Conservation (phyloP, 2,113 vertebrate species). For the Ailurus styani region DNA sequence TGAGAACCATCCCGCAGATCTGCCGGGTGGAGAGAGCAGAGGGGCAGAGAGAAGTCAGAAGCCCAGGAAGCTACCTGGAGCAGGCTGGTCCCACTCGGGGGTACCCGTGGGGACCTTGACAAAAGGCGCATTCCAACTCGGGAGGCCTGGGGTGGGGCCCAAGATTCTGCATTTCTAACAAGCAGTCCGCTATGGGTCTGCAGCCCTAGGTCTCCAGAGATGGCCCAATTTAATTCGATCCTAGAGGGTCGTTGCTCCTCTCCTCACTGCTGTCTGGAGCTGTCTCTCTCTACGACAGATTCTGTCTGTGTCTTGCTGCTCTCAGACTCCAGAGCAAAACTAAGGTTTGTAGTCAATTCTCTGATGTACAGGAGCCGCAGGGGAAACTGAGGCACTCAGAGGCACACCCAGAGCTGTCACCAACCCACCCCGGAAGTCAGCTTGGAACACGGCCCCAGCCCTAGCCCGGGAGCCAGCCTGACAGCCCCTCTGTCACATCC, state of each 20-base stretch:
- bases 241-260: accelerated
- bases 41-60: background rate
- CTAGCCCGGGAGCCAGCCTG: background rate
- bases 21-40: conserved; percentile 53
- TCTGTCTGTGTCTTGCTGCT: background rate
- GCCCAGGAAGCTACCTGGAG: accelerated
- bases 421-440: background rate
- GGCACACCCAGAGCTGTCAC: background rate
- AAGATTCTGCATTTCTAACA: background rate
- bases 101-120: background rate
- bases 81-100: accelerated
- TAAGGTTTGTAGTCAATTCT: background rate
- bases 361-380: background rate
- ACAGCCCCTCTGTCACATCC: accelerated
- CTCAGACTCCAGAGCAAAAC: background rate
- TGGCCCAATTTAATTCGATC: background rate
- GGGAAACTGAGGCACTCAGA: background rate
- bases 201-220: background rate
- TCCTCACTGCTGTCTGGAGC: background rate
- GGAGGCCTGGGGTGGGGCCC: background rate
- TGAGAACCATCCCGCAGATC: conserved; percentile 88
- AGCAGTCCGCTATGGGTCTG: background rate
- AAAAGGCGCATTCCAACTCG: background rate
- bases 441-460: accelerated
- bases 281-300: background rate